These are phyloP conservation scores for Pangasius krempfi DNA, from an alignment of 2,797 vertebrate genomes.

Conservation along the genomic window DNA sequence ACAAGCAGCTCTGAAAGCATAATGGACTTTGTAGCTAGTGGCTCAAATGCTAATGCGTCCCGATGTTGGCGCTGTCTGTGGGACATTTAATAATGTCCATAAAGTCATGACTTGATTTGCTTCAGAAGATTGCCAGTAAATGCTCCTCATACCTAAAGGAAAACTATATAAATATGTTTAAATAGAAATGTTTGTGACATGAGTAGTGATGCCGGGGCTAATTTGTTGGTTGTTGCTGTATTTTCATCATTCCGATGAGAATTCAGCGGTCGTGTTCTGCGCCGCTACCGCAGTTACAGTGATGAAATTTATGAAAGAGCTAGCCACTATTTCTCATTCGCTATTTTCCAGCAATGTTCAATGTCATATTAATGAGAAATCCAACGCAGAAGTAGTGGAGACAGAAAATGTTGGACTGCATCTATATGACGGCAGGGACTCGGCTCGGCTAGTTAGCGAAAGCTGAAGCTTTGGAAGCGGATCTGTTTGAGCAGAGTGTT, in stretches of 20 bases:
- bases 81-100: constrained; percentile 12
- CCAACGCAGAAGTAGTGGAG: neutral
- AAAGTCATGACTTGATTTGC: neutral
- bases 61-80: neutral
- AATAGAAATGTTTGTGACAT: neutral
- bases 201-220: neutral
- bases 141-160: no score
- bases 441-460: neutral
- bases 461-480: neutral
- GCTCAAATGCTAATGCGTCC: constrained; percentile 10
- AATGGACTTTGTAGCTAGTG: constrained; percentile 13
- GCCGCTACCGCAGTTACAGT: neutral
- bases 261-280: neutral
- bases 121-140: neutral
- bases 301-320: neutral
- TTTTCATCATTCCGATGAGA: neutral
- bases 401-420: neutral
- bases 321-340: neutral
- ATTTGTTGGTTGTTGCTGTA: neutral
- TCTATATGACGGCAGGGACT: neutral
- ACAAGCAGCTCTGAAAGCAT: constrained; percentile 28
- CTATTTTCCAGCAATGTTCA: neutral
- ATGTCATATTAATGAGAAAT: neutral
- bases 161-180: neutral
- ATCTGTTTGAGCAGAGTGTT: neutral